A percentile compares a stretch with the other conserved stretches of the same genome.
These are phyloP conservation scores for Dexiosoma caninum DNA, from an alignment of 2,888 invertebrate species.

Conservation along the genomic window DNA sequence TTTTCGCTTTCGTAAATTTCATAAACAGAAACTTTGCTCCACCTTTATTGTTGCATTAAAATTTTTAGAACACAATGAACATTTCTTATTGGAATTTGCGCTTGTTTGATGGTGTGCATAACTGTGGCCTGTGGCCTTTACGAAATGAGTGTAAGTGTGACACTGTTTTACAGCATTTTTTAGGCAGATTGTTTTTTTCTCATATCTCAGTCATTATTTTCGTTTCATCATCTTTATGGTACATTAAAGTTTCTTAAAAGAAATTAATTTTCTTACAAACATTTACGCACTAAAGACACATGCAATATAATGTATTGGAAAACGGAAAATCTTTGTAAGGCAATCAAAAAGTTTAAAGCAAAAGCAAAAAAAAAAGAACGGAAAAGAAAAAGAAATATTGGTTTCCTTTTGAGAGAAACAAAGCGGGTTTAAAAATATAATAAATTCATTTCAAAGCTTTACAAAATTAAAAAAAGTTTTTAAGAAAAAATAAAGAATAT, in stretches of 20 bases:
- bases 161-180: neutral
- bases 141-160: no score
- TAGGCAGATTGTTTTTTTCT: neutral
- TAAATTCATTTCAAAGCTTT: neutral
- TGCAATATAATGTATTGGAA: neutral
- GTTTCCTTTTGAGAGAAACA: neutral
- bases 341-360: neutral
- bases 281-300: neutral
- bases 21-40: neutral
- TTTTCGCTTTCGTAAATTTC: no score
- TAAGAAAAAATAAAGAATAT: neutral
- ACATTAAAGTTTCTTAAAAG: constrained; percentile 39
- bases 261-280: constrained; percentile 24
- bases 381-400: neutral
- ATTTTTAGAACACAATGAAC: neutral
- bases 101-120: neutral
- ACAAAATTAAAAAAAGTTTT: neutral
- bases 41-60: neutral
- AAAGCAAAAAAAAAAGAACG: no score
- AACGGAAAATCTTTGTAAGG: neutral
- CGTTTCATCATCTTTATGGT: constrained; percentile 14
- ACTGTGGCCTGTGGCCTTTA: neutral
- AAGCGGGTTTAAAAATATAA: no score
- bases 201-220: neutral
- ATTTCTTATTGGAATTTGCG: neutral